These are phyloP conservation scores for Dipodomys merriami DNA, from an alignment of 2,113 vertebrate genomes.

Conservation along the genomic window DNA sequence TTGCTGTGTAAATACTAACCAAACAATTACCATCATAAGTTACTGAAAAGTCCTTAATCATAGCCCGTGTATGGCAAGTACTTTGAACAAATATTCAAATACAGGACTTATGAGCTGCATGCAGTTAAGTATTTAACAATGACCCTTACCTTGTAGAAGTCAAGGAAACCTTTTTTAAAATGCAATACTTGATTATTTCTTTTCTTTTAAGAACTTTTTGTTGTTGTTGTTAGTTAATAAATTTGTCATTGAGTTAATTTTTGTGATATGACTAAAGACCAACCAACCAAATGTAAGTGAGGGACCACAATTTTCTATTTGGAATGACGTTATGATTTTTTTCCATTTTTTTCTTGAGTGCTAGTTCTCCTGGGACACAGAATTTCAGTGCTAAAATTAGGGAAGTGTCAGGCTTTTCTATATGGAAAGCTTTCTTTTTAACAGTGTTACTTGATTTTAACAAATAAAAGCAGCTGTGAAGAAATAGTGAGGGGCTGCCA, in stretches of 20 bases:
- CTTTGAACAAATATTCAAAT: slow-evolving; percentile 74
- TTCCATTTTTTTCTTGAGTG: neutral
- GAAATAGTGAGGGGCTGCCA: neutral
- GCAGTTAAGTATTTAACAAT: slow-evolving; percentile 63
- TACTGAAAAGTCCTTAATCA: slow-evolving; percentile 74
- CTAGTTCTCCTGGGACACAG: neutral
- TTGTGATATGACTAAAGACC: neutral
- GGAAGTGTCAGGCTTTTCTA: neutral
- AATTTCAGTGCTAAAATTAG: neutral
- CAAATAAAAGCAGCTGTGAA: neutral
- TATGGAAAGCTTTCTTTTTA: neutral
- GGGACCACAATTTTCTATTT: neutral
- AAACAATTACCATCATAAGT: slow-evolving; percentile 71
- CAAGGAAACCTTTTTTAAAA: slow-evolving; percentile 85
- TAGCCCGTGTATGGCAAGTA: slow-evolving; percentile 75
- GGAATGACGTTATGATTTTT: neutral
- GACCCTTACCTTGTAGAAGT: slow-evolving; percentile 85
- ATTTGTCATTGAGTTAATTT: neutral
- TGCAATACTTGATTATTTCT: slow-evolving; percentile 88
- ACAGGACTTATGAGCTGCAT: slow-evolving; percentile 73
- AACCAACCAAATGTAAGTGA: neutral
- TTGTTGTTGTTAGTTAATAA: slow-evolving; percentile 21
- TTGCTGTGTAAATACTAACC: slow-evolving; percentile 77
- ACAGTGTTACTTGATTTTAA: neutral
- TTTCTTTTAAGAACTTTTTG: neutral